Evolutionary conservation across 2,113 vertebrate species (phyloP).

Genomic region (Butorides virescens): DNA sequence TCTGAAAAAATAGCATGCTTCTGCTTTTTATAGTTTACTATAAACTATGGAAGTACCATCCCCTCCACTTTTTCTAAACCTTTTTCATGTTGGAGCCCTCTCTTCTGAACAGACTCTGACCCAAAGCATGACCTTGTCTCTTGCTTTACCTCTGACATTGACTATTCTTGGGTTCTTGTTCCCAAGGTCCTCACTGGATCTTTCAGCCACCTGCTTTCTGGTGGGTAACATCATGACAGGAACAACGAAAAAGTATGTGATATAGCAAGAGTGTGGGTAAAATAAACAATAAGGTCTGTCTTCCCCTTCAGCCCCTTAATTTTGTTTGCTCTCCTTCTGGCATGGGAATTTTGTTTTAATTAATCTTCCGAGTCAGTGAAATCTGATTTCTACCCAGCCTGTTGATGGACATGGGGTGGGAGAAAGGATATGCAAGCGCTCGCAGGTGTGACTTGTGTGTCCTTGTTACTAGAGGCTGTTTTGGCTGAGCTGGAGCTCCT

Average conservation of each 20-base stretch:
- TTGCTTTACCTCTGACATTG: neutral
- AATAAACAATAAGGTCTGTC: neutral
- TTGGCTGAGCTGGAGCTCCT: neutral
- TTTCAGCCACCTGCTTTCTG: neutral
- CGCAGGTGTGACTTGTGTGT: neutral
- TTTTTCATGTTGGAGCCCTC: neutral
- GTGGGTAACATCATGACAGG: neutral
- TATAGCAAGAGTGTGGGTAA: neutral
- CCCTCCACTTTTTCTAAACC: neutral
- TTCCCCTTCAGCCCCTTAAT: neutral
- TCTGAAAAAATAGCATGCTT: neutral
- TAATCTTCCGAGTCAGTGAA: neutral
- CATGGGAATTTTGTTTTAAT: neutral
- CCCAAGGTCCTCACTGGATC: neutral
- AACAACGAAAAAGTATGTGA: accelerated
- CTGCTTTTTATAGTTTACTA: neutral
- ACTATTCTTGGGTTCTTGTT: neutral
- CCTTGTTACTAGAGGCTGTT: conserved; percentile 13
- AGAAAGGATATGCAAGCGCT: neutral
- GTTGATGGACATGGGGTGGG: neutral
- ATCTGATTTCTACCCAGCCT: neutral
- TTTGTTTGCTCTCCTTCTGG: neutral
- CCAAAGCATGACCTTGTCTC: neutral
- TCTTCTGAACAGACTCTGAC: neutral
- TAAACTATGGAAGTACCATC: neutral